Evolutionary conservation across 2,113 vertebrate species (phyloP), one percentile per base, ranked within the genome.

Genomic region (Crotalus horridus): DNA sequence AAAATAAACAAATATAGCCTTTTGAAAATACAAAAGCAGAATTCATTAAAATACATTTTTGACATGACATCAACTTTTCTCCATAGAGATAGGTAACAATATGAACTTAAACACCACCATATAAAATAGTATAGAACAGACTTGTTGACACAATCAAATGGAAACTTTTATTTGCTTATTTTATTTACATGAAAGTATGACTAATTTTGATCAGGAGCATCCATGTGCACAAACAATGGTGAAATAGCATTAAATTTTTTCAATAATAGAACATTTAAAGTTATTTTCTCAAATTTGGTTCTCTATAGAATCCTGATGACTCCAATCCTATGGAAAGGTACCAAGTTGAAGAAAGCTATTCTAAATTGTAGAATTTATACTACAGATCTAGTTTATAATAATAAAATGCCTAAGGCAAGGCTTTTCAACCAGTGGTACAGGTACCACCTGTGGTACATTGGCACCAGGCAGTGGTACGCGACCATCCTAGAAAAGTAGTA

Each of bases 331-430:
- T 39, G 17, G 17, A 17, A 81, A 81, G 74, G 33, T 39, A 21
- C 3, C 33, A 81, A 81, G 74, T 6, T 53, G 48, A 87, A 48
- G 12, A 87, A 48, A 87, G 12, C 48, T 87, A 7, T 53, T 53
- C 6, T 21, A 87, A 51, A 53, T 85, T 93, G 81, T 95, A 94
- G 90, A 86, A 93, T 87, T 95, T 56, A 51, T 51, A 51, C 48
- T 9, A 51, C 95, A 74, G 94, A 95, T 90, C 29, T 91, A 95
- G 95, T 94, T 94, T 90, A 64, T 56, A 94, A 95, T 96, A 88
- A 85, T 94, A 64, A 94, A 94, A 93, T 92, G 69, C 87, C 88
- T 96, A 92, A 96, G 89, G 59, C 43, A 43, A 43, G 43, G 43
- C 3, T 43, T 43, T 43, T 43, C 43, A 43, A 43, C 43, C 43